Evolutionary conservation across 2,888 invertebrate genomes (phyloP), one percentile per base, ranked within the genome.

Genomic region (Hemaris fuciformis): DNA sequence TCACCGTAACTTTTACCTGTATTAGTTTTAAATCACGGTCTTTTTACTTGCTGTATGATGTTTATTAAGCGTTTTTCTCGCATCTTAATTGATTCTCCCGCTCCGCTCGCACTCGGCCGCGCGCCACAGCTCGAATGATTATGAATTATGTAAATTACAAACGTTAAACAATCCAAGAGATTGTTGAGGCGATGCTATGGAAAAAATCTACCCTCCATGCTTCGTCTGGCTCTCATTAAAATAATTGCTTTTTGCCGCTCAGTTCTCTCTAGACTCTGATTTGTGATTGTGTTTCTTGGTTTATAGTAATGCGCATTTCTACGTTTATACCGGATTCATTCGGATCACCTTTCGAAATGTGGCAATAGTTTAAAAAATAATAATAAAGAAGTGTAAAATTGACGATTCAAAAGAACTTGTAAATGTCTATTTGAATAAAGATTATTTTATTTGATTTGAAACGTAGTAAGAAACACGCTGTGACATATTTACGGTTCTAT

Each of bases 81-180:
- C 13, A 25, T 5, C 13, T 0, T 0, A 0, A 20, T 22, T 34
- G n/a, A n/a, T n/a, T 20, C 22, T 7, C 22, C 45, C 27, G 8
- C n/a, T 46, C 66, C 86, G 84, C 84, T 77, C 2, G 2, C 71
- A 82, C 62, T 70, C 15, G 3, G 42, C 68, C 83, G 80, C 57
- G 66, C 63, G 72, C 73, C 70, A 61, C 48, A 63, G 68, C 68
- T 70, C 76, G 71, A 77, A 77, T 81, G 83, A 86, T 88, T 88
- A 89, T 88, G 84, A 90, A 89, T 89, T 90, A 90, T 90, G 90
- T 89, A 88, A 90, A 91, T 88, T 86, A 85, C 83, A 81, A 88
- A 86, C 82, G 85, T 83, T 84, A 85, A 87, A 86, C 85, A 87
- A 86, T 85, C 85, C 84, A 73, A 85, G 85, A 87, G 87, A 85